Conservation (phyloP, 2,888 invertebrate genomes). For the Bombyx huttoni region DNA sequence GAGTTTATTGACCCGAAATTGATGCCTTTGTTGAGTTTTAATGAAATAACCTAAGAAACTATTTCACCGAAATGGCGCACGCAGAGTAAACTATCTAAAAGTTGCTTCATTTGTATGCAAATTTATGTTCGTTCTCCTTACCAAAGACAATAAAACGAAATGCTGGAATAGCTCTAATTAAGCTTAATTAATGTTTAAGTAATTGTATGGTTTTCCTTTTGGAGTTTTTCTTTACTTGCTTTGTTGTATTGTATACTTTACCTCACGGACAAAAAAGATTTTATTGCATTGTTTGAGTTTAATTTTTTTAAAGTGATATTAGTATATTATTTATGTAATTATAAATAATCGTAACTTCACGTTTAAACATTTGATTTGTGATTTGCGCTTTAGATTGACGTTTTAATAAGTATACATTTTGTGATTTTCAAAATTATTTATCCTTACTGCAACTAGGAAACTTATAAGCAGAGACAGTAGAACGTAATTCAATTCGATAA, state of each 20-base stretch:
- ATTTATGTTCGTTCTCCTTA: conserved; percentile 27
- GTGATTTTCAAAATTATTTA: too few species aligned
- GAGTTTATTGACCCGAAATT: conserved; percentile 6
- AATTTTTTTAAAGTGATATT: too few species aligned
- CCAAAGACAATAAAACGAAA: conserved; percentile 20
- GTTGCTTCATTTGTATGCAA: conserved; percentile 35
- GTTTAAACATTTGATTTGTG: too few species aligned
- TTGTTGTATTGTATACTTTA: background rate
- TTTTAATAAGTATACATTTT: too few species aligned
- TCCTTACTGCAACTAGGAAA: too few species aligned
- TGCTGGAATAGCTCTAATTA: conserved; percentile 8
- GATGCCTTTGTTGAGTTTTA: conserved; percentile 25
- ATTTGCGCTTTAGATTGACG: too few species aligned
- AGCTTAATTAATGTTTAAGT: conserved; percentile 8
- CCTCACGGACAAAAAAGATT: background rate
- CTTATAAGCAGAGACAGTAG: too few species aligned
- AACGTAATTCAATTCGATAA: too few species aligned
- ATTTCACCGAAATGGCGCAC: conserved; percentile 29
- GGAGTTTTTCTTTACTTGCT: background rate
- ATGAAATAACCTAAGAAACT: conserved; percentile 37
- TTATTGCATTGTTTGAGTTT: too few species aligned
- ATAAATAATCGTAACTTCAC: too few species aligned
- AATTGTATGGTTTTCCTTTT: conserved; percentile 1
- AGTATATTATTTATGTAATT: too few species aligned
- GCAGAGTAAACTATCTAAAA: conserved; percentile 29